Evolutionary conservation across 1,140 invertebrate genomes (phyloP), one percentile per base, ranked within the genome.

Genomic region (Drosophila nannoptera): DNA sequence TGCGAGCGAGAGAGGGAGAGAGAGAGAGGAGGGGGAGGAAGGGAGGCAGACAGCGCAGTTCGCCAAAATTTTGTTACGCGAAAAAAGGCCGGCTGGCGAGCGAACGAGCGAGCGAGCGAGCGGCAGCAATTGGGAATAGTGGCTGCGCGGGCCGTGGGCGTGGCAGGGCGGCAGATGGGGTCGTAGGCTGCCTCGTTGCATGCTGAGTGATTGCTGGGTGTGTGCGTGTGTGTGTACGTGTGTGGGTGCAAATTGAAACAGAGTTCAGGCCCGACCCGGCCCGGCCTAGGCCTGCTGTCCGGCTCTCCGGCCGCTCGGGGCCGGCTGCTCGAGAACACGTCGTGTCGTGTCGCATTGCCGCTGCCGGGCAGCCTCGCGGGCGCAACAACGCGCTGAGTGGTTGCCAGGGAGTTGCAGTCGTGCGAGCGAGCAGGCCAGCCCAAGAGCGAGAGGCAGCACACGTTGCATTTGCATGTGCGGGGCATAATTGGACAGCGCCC

Each of bases 161-260:
- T 48, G 40, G 32, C 49, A 54, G 56, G 33, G 7, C 31, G 40
- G 40, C 7, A 14, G 22, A 42, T 46, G 52, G 9, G 22, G 49
- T 11, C 38, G n/a, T 5, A 5, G 60, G 63, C 14, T 43, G 66
- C 43, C 48, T 43, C 8, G 62, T 63, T 59, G 74, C 56, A 56
- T 42, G 55, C 66, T 74, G 74, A 81, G 75, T 82, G 78, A 82
- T 82, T 84, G 81, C 69, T 55, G 53, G 31, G 49, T 31, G 31
- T 72, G 78, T 64, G 69, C 73, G 78, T 73, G 69, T 76, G 80
- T 64, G 42, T 68, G 32, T 35, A 22, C 16, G 29, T 66, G 70
- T 74, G 76, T 78, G 78, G 80, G 73, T 83, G 81, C 80, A 80
- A 83, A 83, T 83, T 83, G 80, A 83, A 83, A 83, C 81, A 86